Base-by-base conservation (phyloP, 1,140 invertebrate species). In the Proctacanthus coquilletti region DNA sequence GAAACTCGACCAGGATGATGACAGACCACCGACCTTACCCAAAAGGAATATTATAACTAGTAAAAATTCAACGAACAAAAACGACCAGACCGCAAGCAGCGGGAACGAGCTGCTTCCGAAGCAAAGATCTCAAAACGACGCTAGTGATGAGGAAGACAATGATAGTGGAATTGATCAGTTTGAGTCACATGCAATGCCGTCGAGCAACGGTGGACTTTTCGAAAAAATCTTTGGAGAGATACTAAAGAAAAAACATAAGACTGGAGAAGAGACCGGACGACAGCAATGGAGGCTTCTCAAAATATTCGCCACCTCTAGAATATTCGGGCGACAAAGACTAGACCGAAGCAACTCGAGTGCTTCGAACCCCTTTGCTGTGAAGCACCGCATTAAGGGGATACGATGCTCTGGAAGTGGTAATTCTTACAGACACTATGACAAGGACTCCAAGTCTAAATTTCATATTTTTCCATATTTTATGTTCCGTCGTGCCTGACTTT, bases 391-490 rank as follows among this genome's bases (percentile, higher is more conserved):
- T 3, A 58, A 57, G 27, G 55, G 55, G 23, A 58, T 58, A 33
- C 51, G 55, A 29, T 46, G 51, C 52, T 58, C 55, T 44, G 55
- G 55, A 44, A 58, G 50, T 48, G 55, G 55, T 57, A 58, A 45
- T 21, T 11, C 15, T 35, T 35, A 9, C 23, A 27, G 23, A 27
- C 8, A 27, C 13, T 8, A 27, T 13, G 13, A 27, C 23, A 9
- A 8, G 23, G 23, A 27, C 8, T 27, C 13, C 23, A 8, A 8
- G 8, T 9, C 23, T 27, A 13, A 27, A 8, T 27, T 27, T 27
- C 13, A 13, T 27, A 9, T 27, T 9, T 27, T 27, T 27, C n/a
- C n/a, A n/a, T 27, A 13, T 27, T 27, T 27, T 27, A 27, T 27
- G 8, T 27, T 13, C 23, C 23, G 13, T 9, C 23, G 13, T 27